Conservation (phyloP, 1,140 invertebrate species). For the Sycobia sp. region DNA sequence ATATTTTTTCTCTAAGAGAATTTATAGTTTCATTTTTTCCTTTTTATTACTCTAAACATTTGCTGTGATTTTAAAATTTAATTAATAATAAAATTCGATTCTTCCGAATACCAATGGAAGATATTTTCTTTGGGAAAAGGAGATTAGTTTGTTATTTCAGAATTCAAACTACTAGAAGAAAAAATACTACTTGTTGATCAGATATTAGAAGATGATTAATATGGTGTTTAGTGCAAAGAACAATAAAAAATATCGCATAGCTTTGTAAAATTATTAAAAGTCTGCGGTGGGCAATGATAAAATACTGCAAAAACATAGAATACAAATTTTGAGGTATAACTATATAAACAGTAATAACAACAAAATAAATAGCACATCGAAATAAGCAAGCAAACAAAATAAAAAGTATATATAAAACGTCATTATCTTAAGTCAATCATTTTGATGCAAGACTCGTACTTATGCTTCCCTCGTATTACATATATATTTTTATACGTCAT, state of each 20-base stretch:
- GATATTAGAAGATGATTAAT: neutral
- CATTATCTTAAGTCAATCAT: slow-evolving; percentile 12
- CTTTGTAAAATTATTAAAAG: neutral
- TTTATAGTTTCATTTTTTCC: slow-evolving; percentile 7
- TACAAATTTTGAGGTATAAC: neutral
- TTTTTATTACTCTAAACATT: slow-evolving; percentile 17
- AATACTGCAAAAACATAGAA: neutral
- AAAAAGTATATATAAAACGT: slow-evolving; percentile 10
- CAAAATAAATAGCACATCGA: slow-evolving; percentile 12
- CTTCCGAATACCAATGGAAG: neutral
- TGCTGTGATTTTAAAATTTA: slow-evolving; percentile 24
- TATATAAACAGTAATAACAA: neutral
- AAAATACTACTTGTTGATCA: slow-evolving; percentile 1
- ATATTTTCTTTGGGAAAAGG: neutral
- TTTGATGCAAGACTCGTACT: slow-evolving; percentile 41
- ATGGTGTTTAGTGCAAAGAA: neutral
- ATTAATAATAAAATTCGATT: neutral
- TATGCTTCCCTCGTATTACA: slow-evolving; percentile 47
- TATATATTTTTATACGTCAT: slow-evolving; percentile 50
- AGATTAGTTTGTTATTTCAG: neutral
- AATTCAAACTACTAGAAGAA: neutral
- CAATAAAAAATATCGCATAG: neutral
- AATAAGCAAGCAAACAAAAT: slow-evolving; percentile 11
- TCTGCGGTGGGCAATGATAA: neutral
- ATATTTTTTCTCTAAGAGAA: no score